These are phyloP conservation scores for Pteruthius melanotis DNA, from an alignment of 2,113 vertebrate genomes.

Conservation along the genomic window DNA sequence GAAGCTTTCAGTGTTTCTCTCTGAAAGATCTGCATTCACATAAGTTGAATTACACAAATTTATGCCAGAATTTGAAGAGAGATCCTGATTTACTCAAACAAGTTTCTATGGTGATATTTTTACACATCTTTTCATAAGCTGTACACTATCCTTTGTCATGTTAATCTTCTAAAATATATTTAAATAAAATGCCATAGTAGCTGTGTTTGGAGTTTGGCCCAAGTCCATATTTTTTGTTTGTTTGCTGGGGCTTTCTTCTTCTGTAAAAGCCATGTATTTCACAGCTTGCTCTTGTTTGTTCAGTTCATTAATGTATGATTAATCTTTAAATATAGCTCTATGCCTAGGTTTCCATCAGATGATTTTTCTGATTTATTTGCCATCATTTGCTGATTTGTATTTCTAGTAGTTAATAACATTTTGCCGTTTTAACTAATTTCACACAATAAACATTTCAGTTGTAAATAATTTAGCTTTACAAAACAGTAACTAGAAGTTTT, in stretches of 20 bases:
- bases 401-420: not conserved
- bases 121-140: not conserved
- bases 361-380: not conserved
- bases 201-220: not conserved
- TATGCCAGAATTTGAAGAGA: not conserved
- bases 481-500: not conserved
- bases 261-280: not conserved
- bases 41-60: slow-evolving; percentile 2
- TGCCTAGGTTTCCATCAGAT: not conserved
- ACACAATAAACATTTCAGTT: not conserved
- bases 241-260: not conserved
- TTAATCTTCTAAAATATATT: not conserved
- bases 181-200: not conserved
- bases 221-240: not conserved
- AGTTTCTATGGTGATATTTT: slow-evolving; percentile 28
- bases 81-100: slow-evolving; percentile 6
- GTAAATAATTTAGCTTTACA: not conserved
- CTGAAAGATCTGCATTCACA: not conserved
- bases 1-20: not conserved
- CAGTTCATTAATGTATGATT: not conserved
- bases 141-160: not conserved
- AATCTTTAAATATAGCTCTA: not conserved
- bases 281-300: slow-evolving; percentile 3
- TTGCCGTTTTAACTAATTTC: not conserved
- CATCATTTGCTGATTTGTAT: not conserved